A percentile compares a stretch with the other conserved stretches of the same genome.
These are phyloP conservation scores for Anarrhichthys ocellatus DNA, from an alignment of 2,113 vertebrate species.

Conservation along the genomic window DNA sequence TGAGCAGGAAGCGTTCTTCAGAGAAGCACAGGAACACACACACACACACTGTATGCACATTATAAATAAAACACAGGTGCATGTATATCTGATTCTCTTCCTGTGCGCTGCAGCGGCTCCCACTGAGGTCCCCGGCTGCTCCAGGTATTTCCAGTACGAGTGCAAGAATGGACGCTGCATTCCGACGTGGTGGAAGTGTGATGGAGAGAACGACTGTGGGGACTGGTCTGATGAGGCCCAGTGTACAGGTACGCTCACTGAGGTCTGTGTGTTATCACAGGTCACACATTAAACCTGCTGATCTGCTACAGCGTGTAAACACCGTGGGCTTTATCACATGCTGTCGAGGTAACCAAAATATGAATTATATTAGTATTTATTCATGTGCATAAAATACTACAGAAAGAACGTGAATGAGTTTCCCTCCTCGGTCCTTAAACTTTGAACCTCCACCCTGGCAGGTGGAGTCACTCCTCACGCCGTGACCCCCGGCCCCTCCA, in stretches of 20 bases:
- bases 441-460: conserved; percentile 45
- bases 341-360: too few species aligned
- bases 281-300: too few species aligned
- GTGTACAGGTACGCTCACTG: conserved; percentile 66
- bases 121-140: conserved; percentile 91
- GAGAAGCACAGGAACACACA: background rate
- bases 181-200: conserved; percentile 95
- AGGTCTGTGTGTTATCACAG: too few species aligned
- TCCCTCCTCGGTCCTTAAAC: background rate
- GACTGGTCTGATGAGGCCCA: conserved; percentile 95
- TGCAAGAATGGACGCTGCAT: conserved; percentile 93
- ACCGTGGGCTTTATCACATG: too few species aligned
- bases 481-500: conserved; percentile 75
- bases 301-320: too few species aligned
- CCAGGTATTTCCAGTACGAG: conserved; percentile 92
- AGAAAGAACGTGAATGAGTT: too few species aligned
- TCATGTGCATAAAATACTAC: too few species aligned
- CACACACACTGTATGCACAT: background rate
- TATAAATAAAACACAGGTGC: background rate
- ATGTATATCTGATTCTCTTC: background rate
- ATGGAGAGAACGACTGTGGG: conserved; percentile 93
- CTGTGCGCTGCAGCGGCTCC: conserved; percentile 84
- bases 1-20: conserved; percentile 70
- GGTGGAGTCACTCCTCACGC: conserved; percentile 83
- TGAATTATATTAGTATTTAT: too few species aligned